Conservation (phyloP, 1,140 invertebrate species). For the Papilio machaon region DNA sequence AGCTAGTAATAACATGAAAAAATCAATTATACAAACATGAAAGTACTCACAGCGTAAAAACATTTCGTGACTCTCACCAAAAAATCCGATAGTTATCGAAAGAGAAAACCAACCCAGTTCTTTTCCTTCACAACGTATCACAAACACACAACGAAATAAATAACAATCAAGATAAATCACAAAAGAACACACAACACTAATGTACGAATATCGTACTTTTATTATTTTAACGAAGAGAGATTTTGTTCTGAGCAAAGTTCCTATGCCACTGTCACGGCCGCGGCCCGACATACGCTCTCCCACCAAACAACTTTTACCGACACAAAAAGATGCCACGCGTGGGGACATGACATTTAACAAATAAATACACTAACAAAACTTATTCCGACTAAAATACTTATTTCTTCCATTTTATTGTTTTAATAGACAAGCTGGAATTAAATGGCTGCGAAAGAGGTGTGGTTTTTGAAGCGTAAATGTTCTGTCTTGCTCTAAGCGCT, state of each 20-base stretch:
- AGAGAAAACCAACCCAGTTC: slow-evolving; percentile 22
- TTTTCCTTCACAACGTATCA: slow-evolving; percentile 5
- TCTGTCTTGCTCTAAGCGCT: slow-evolving; percentile 27
- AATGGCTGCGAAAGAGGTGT: not conserved
- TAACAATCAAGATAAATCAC: slow-evolving; percentile 2
- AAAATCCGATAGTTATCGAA: slow-evolving; percentile 31
- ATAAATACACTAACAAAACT: slow-evolving; percentile 38
- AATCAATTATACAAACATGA: not conserved
- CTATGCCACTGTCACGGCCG: slow-evolving; percentile 53
- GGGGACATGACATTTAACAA: slow-evolving; percentile 33
- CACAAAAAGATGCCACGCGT: slow-evolving; percentile 28
- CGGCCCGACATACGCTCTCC: slow-evolving; percentile 33
- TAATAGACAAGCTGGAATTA: not conserved
- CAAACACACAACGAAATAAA: not conserved
- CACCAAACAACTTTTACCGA: slow-evolving; percentile 38
- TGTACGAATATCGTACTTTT: not conserved
- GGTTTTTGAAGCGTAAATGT: not conserved
- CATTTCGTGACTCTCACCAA: slow-evolving; percentile 24
- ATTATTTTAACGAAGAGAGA: slow-evolving; percentile 38
- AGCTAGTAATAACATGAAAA: not conserved
- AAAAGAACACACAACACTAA: not conserved
- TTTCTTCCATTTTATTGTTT: not conserved
- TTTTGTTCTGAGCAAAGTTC: slow-evolving; percentile 42
- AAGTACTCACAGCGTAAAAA: slow-evolving; percentile 18
- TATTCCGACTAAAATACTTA: not conserved